phyloP scores from a whole-genome alignment of 1,140 invertebrate genomes.

The Geopemphigus sp. region DNA sequence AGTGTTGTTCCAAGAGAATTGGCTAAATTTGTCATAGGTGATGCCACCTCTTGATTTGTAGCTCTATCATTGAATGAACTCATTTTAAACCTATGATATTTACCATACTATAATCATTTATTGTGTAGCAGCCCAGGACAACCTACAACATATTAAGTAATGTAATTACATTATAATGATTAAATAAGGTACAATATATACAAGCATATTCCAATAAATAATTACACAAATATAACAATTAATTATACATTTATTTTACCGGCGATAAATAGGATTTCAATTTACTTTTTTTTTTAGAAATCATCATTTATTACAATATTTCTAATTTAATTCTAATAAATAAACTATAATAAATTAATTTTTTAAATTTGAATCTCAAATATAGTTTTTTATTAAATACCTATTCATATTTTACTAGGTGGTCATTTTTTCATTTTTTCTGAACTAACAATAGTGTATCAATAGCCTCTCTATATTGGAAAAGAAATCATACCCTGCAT shows the following conservation, averaged over 20 bases:
- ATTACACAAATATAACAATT: constrained; percentile 1
- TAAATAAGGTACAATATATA: neutral
- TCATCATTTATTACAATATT: no score
- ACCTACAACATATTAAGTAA: neutral
- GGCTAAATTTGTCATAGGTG: constrained; percentile 40
- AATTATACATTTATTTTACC: no score
- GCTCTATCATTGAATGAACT: constrained; percentile 33
- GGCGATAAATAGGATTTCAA: neutral
- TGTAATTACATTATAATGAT: neutral
- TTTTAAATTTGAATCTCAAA: no score
- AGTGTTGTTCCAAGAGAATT: constrained; percentile 31
- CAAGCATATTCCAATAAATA: neutral
- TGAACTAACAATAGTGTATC: no score
- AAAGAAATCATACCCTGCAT: no score
- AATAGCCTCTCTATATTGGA: no score
- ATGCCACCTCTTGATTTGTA: constrained; percentile 3
- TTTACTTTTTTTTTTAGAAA: neutral
- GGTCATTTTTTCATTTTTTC: no score
- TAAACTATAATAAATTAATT: no score
- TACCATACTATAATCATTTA: neutral
- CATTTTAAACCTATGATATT: constrained; percentile 3
- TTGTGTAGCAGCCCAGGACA: neutral
- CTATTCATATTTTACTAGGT: no score
- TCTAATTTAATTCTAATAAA: no score
- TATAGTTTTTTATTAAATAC: no score